Conservation (phyloP, 2,113 vertebrate genomes). For the Rhea pennata region DNA sequence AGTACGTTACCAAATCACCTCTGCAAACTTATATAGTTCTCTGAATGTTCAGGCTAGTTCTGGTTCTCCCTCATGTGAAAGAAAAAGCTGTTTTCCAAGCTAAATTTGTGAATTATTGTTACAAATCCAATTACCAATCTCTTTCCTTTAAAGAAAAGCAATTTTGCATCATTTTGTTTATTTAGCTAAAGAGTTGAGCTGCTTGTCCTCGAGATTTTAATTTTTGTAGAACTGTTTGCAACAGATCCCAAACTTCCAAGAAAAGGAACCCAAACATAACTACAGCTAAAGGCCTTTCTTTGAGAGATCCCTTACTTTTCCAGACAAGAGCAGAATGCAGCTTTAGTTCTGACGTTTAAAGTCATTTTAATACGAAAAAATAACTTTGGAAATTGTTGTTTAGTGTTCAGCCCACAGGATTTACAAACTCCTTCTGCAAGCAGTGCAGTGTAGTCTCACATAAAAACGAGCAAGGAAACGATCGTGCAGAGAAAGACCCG, state of each 20-base stretch:
- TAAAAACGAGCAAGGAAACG: not conserved
- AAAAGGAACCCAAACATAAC: not conserved
- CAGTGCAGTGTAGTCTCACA: not conserved
- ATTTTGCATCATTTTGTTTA: conserved; percentile 16
- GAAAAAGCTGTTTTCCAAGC: conserved; percentile 53
- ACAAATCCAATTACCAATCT: not conserved
- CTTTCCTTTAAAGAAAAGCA: conserved; percentile 7
- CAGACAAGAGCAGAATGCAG: not conserved
- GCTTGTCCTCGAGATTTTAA: conserved; percentile 15
- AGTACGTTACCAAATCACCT: conserved; percentile 1
- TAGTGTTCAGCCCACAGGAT: not conserved
- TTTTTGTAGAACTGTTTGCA: conserved; percentile 7
- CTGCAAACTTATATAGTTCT: conserved; percentile 21
- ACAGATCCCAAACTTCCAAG: not conserved
- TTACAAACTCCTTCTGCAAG: not conserved
- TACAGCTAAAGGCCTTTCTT: not conserved
- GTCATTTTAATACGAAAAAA: not conserved
- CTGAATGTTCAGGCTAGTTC: conserved; percentile 62
- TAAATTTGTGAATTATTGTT: conserved; percentile 19
- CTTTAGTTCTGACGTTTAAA: not conserved
- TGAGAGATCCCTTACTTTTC: not conserved
- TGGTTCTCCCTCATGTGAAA: conserved; percentile 59
- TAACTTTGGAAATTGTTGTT: not conserved
- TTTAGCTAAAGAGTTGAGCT: conserved; percentile 1
- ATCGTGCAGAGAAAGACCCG: not conserved